Evolutionary conservation across 2,797 vertebrate genomes (phyloP).

Genomic region (Helarctos malayanus): DNA sequence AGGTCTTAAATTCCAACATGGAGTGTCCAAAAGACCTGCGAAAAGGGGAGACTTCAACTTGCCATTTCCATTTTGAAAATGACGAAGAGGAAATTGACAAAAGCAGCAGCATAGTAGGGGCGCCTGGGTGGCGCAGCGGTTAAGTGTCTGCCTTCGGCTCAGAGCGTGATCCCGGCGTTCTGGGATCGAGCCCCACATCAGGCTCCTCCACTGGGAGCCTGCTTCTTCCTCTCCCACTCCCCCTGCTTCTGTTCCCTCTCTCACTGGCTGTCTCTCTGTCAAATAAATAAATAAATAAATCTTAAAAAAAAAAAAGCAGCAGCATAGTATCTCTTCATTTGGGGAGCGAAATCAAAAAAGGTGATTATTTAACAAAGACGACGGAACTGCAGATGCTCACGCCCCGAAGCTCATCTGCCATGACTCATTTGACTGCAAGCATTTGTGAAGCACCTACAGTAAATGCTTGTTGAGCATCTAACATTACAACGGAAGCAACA

Average conservation of each 20-base stretch:
- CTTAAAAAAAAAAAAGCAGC: neutral
- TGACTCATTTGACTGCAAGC: neutral
- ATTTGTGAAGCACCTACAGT: neutral
- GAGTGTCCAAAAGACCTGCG: neutral
- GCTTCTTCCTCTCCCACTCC: too few species aligned
- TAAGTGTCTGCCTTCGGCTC: too few species aligned
- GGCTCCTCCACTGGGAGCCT: too few species aligned
- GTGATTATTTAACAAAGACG: slow-evolving; percentile 22
- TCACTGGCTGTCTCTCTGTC: too few species aligned
- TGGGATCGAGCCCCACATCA: too few species aligned
- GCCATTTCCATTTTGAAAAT: slow-evolving; percentile 33
- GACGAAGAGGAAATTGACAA: neutral
- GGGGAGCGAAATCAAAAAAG: neutral
- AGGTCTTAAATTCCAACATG: neutral
- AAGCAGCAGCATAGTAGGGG: neutral
- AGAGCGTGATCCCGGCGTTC: too few species aligned
- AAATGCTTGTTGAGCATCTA: slow-evolving; percentile 25
- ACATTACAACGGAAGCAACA: neutral
- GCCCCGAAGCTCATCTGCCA: neutral
- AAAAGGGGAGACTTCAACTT: neutral
- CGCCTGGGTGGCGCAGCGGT: too few species aligned
- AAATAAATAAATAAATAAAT: too few species aligned
- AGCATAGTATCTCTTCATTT: neutral
- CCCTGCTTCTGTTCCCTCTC: too few species aligned
- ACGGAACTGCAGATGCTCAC: neutral